Evolutionary conservation across 2,113 vertebrate genomes (phyloP), one percentile per base, ranked within the genome.

Genomic region (Lanius collurio): DNA sequence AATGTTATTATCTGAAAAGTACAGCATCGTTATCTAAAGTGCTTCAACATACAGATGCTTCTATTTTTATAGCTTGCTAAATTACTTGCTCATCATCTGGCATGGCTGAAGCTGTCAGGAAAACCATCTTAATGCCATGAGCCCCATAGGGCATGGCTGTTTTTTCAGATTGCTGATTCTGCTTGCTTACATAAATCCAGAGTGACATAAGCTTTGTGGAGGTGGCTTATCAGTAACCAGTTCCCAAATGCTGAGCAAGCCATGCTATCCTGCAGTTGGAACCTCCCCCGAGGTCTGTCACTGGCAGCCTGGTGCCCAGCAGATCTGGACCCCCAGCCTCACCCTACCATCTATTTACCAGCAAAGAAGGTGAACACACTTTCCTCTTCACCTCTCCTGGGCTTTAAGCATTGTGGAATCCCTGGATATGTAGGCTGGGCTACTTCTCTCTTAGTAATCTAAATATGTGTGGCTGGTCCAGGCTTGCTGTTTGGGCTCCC

Each of bases 21-120:
- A 69, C 2, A 13, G 21, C 30, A 83, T 7, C 60, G 33, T 82
- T 87, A 80, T 70, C 68, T 77, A 56, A 50, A 65, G 35, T 13
- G 27, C 47, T 80, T 80, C 69, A 59, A 35, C 37, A 57, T 26
- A 71, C 31, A 84, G 39, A 87, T 59, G 41, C 9, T 88, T 88
- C 83, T 83, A 42, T 83, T 95, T 91, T 91, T 83, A 90, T 50
- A 87, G 82, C 87, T 91, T 84, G 65, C 35, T 87, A 57, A 76
- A 94, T 76, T 74, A 91, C 62, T 81, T 31, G 44, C 56, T 85
- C 23, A 73, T 89, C 62, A 90, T 55, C 74, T 56, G 81, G 57
- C n/a, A 73, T 16, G 21, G 42, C 3, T 93, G 84, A 90, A 83
- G 64, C 82, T 83, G 85, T 69, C 67, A 95, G 8, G 5, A 95